Evolutionary conservation across 2,888 invertebrate genomes (phyloP).

Genomic region (Tinea trinotella): DNA sequence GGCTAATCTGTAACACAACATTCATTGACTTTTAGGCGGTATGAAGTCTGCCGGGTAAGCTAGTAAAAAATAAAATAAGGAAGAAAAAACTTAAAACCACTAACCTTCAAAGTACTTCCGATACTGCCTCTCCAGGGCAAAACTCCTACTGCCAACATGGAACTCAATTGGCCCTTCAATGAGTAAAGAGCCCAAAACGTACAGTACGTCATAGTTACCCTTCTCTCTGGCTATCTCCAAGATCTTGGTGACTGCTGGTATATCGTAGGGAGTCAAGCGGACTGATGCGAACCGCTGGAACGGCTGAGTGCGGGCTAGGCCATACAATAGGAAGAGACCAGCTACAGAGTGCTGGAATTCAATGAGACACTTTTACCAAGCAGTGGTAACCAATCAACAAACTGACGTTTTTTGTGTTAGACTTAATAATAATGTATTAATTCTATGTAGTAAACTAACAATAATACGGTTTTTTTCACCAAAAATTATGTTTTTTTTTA

Average conservation of each 20-base stretch:
- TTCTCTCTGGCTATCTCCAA: slow-evolving; percentile 37
- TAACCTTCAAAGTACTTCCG: slow-evolving; percentile 52
- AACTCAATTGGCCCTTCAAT: slow-evolving; percentile 39
- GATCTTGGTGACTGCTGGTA: slow-evolving; percentile 34
- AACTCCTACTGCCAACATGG: slow-evolving; percentile 37
- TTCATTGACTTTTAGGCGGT: too few species aligned
- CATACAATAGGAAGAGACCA: slow-evolving; percentile 51
- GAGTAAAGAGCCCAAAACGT: slow-evolving; percentile 42
- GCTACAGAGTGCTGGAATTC: slow-evolving; percentile 42
- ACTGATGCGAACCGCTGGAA: slow-evolving; percentile 39
- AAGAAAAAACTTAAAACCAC: too few species aligned
- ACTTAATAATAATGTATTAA: too few species aligned
- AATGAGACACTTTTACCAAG: not conserved
- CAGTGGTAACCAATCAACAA: not conserved
- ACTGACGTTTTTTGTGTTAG: too few species aligned
- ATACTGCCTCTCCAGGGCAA: slow-evolving; percentile 41
- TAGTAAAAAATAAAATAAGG: too few species aligned
- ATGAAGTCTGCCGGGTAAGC: too few species aligned
- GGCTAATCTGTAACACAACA: too few species aligned
- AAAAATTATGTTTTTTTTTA: too few species aligned
- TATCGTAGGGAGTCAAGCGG: slow-evolving; percentile 40
- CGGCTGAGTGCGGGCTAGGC: slow-evolving; percentile 45
- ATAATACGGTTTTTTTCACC: not conserved
- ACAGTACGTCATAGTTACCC: slow-evolving; percentile 42
- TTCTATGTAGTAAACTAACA: not conserved